Evolutionary conservation across 2,797 vertebrate species (phyloP).

Genomic region (Falco novaeseelandiae): DNA sequence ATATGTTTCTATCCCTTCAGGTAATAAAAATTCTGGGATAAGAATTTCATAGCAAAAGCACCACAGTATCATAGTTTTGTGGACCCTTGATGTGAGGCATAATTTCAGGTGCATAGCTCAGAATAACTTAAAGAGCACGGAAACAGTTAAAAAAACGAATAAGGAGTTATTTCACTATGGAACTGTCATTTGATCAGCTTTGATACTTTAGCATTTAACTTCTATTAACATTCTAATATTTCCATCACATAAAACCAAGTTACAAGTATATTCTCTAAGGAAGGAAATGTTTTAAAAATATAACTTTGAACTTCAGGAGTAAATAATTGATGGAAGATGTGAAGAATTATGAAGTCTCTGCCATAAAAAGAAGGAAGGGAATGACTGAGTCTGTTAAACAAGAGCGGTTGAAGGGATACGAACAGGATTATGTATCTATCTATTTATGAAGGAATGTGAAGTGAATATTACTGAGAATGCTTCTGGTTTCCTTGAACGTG

Average conservation of each 20-base stretch:
- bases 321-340: background rate
- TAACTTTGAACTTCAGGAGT: background rate
- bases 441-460: background rate
- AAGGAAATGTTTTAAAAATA: background rate
- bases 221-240: background rate
- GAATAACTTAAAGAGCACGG: background rate
- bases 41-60: background rate
- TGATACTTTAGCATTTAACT: background rate
- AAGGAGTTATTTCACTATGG: background rate
- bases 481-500: background rate
- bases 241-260: background rate
- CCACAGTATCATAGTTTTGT: background rate
- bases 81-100: background rate
- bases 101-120: background rate
- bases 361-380: background rate
- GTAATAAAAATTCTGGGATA: background rate
- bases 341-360: background rate
- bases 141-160: background rate
- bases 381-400: background rate
- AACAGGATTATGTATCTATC: background rate
- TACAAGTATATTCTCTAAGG: background rate
- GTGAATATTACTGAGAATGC: background rate
- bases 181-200: background rate
- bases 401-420: background rate
- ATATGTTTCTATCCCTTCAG: background rate